Percentiles rank a stretch among this genome's conserved stretches.
These are phyloP conservation scores for Hippocampus barbouri DNA, from an alignment of 2,113 vertebrate genomes.

Conservation along the genomic window DNA sequence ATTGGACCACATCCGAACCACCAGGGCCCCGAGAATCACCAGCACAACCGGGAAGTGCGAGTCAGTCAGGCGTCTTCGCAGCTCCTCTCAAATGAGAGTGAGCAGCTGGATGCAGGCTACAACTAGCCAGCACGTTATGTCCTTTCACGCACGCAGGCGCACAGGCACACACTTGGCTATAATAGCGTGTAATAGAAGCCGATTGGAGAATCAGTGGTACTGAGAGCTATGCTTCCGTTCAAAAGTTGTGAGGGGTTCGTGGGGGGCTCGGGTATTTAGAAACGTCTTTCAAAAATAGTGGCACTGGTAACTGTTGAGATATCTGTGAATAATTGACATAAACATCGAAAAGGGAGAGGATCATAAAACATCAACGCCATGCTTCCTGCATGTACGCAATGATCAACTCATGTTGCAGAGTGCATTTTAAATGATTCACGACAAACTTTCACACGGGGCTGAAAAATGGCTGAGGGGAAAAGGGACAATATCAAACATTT, in stretches of 20 bases:
- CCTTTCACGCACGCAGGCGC: background rate
- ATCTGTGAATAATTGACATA: no score
- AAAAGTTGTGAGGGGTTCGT: background rate
- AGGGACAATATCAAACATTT: slow-evolving; percentile 56
- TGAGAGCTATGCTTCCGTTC: background rate
- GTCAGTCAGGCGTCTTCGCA: background rate
- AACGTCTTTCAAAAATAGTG: no score
- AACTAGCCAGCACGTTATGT: background rate
- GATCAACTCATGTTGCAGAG: no score
- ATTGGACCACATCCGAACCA: background rate
- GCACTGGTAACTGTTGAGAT: no score
- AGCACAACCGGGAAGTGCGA: background rate
- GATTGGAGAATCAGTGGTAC: background rate
- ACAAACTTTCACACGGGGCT: background rate
- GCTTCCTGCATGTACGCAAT: no score
- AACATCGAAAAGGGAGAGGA: no score
- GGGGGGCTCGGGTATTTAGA: background rate
- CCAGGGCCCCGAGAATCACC: background rate
- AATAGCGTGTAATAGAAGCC: background rate
- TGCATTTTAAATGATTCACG: background rate
- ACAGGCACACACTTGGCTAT: background rate
- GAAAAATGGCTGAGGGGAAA: background rate
- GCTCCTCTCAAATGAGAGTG: background rate
- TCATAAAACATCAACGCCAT: no score
- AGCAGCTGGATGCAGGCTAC: background rate